Base-by-base conservation (phyloP, 1,140 invertebrate genomes). In the Drosophila pruinosa region DNA sequence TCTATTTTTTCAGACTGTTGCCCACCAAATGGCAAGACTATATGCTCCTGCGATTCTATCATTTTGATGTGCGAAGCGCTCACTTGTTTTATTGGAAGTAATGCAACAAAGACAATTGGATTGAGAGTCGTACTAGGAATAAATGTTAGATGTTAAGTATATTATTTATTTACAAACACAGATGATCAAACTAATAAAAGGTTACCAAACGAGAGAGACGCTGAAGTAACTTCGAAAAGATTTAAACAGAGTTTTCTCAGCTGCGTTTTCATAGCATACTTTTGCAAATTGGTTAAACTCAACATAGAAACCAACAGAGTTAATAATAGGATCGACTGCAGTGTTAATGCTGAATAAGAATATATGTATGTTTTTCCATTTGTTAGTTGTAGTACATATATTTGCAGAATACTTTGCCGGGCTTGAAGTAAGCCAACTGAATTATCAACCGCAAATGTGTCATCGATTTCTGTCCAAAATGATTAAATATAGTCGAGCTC, bases 21-120 rank as follows among this genome's bases (percentile, higher is more conserved):
- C 89, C 89, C 10, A 90, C 85, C 10, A 90, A 90, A 48, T 90
- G 89, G 89, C 89, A 90, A 85, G 89, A 90, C 67, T 90, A 89
- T 61, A 85, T 89, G 79, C 50, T 90, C 17, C 31, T 90, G 34
- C 75, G 75, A 4, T 85, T 90, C 61, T 90, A 90, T 43, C 72
- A 90, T 24, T 90, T 90, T 47, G 85, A 90, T 59, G 81, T 76
- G 57, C 85, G 89, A 47, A 90, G 85, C 24, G 58, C 82, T 22
- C 89, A 90, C 52, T 69, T 89, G 41, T 90, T 90, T 61, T 89
- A 88, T 43, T 90, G 89, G 89, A 90, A 90, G 31, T 68, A 19
- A 72, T n/a, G n/a, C n/a, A n/a, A n/a, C n/a, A n/a, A n/a, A n/a
- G n/a, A n/a, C n/a, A n/a, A 41, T 0, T 26, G 19, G 14, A 17